Percentiles rank a stretch among this genome's conserved stretches.
These are phyloP conservation scores for Sanderia malayensis DNA, from an alignment of 30 jellyfish, hydroid and myxozoan species.

Conservation along the genomic window DNA sequence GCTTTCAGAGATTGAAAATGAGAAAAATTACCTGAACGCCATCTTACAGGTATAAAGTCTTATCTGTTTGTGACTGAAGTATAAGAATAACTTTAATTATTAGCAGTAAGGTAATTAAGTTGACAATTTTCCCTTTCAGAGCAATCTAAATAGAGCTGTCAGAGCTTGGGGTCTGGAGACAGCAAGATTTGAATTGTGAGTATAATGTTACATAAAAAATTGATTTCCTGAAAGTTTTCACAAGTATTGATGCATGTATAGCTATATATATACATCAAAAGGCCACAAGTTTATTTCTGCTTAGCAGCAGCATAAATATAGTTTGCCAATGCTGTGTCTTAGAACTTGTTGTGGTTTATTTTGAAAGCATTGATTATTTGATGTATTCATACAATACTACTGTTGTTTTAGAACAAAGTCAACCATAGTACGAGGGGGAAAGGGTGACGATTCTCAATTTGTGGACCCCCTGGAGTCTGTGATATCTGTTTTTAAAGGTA, in stretches of 20 bases:
- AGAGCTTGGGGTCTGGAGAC: constrained; percentile 84
- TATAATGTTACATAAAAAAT: no score
- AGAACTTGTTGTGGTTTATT: no score
- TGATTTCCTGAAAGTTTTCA: no score
- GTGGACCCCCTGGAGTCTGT: constrained; percentile 51
- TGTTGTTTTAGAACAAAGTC: constrained; percentile 41
- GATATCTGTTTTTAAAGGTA: constrained; percentile 43
- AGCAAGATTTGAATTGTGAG: constrained; percentile 93
- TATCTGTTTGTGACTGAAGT: no score
- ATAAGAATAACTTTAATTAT: neutral
- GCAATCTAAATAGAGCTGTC: constrained; percentile 54
- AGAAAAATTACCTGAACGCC: constrained; percentile 50
- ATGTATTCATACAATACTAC: neutral
- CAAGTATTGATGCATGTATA: no score
- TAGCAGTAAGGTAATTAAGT: neutral
- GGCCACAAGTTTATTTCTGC: no score
- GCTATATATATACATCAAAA: no score
- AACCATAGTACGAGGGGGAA: constrained; percentile 23
- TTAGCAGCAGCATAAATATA: no score
- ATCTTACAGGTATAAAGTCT: constrained; percentile 64
- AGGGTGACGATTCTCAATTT: neutral
- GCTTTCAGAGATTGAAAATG: constrained; percentile 61
- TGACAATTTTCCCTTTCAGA: constrained; percentile 44
- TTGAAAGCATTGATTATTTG: no score
- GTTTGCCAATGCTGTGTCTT: no score